Evolutionary conservation across 1,140 invertebrate species (phyloP).

Genomic region (Laodelphax striatellus): DNA sequence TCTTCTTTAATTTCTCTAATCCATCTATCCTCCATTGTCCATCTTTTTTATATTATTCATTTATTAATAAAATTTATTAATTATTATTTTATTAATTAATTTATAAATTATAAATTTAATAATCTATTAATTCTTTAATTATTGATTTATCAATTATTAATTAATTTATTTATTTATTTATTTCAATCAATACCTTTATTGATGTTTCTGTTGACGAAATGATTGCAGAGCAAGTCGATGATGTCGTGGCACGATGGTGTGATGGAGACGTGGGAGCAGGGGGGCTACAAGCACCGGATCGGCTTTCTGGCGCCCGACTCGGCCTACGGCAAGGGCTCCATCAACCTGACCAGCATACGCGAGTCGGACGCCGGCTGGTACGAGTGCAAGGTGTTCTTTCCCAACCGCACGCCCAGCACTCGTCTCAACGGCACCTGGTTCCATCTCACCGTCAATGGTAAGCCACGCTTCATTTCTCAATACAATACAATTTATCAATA

Average conservation of each 20-base stretch:
- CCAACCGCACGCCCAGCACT: constrained; percentile 69
- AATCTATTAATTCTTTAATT: no score
- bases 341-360: constrained; percentile 79
- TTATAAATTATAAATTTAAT: no score
- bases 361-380: constrained; percentile 86
- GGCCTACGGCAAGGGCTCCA: constrained; percentile 60
- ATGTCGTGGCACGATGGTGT: constrained; percentile 73
- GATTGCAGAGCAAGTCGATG: constrained; percentile 50
- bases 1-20: no score
- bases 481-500: no score
- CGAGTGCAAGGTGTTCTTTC: constrained; percentile 78
- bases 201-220: no score
- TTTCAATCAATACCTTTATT: no score
- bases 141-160: no score
- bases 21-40: no score
- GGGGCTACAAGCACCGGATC: constrained; percentile 64
- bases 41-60: no score
- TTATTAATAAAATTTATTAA: no score
- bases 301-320: constrained; percentile 31
- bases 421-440: constrained; percentile 83
- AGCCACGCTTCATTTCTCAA: constrained; percentile 22
- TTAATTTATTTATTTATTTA: no score
- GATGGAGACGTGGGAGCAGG: constrained; percentile 49
- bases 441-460: constrained; percentile 74
- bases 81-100: no score